Evolutionary conservation across 92 coral and sea anemone genomes (phyloP).

Genomic region (Nematostella vectensis): DNA sequence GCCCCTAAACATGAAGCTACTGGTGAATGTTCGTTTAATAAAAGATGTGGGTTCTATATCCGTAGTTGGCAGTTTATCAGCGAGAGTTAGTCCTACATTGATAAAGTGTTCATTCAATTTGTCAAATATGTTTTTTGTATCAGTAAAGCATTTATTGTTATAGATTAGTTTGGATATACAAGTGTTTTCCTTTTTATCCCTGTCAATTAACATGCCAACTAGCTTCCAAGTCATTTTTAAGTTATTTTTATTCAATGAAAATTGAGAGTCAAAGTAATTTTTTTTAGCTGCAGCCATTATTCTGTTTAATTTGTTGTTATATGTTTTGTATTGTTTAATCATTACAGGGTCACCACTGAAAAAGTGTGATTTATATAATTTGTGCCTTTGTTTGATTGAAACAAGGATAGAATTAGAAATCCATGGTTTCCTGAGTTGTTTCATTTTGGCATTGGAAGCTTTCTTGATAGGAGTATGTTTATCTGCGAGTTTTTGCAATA

Average conservation of each 20-base stretch:
- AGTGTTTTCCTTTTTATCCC: slow-evolving; percentile 27
- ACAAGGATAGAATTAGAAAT: slow-evolving; percentile 30
- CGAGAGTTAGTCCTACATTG: slow-evolving; percentile 45
- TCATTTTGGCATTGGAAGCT: slow-evolving; percentile 8
- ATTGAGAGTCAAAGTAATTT: slow-evolving; percentile 23
- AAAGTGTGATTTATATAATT: slow-evolving; percentile 35
- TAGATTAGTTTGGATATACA: slow-evolving; percentile 23
- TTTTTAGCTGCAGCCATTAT: slow-evolving; percentile 30
- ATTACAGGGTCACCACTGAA: slow-evolving; percentile 32
- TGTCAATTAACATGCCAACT: slow-evolving; percentile 34
- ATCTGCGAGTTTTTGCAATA: slow-evolving; percentile 19
- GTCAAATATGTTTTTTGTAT: slow-evolving; percentile 35
- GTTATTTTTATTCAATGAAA: slow-evolving; percentile 20
- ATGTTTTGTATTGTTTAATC: slow-evolving; percentile 30
- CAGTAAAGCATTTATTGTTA: slow-evolving; percentile 27
- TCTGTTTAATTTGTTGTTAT: slow-evolving; percentile 38
- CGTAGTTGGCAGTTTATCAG: slow-evolving; percentile 32
- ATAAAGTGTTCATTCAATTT: slow-evolving; percentile 34
- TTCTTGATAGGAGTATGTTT: slow-evolving; percentile 37
- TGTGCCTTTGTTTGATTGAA: slow-evolving; percentile 27
- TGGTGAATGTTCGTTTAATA: slow-evolving; percentile 26
- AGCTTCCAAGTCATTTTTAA: slow-evolving; percentile 42
- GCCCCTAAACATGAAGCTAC: slow-evolving; percentile 17
- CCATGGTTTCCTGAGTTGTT: slow-evolving; percentile 25
- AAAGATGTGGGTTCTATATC: slow-evolving; percentile 19